Percentiles rank a stretch among this genome's conserved stretches.
Conservation (phyloP, 2,113 vertebrate genomes). For the Epinephelus fuscoguttatus region DNA sequence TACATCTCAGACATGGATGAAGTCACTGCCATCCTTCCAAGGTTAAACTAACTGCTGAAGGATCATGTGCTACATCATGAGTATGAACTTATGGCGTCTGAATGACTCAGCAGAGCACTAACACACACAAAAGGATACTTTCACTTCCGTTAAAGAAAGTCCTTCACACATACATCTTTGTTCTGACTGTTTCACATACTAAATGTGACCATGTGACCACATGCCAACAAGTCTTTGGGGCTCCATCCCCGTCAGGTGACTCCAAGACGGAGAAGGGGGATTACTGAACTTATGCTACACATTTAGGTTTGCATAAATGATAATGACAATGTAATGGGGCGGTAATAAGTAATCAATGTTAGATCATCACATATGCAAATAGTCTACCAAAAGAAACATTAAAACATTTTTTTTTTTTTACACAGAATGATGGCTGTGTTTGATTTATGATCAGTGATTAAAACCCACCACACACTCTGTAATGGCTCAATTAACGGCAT, state of each 20-base stretch:
- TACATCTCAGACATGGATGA: neutral
- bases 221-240: neutral
- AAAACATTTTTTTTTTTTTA: neutral
- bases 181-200: neutral
- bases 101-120: neutral
- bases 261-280: neutral
- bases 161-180: neutral
- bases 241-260: slow-evolving; percentile 69
- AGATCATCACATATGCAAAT: neutral
- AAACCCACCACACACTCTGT: neutral
- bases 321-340: neutral
- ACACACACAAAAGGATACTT: slow-evolving; percentile 27
- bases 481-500: slow-evolving; percentile 8
- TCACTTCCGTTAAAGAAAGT: slow-evolving; percentile 58
- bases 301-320: too few species aligned
- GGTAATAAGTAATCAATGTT: neutral
- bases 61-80: slow-evolving; percentile 32
- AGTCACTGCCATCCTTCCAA: neutral
- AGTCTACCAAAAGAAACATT: neutral
- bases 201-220: slow-evolving; percentile 5
- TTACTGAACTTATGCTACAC: neutral
- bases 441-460: neutral
- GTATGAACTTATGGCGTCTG: neutral
- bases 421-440: neutral
- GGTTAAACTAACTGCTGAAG: too few species aligned